Evolutionary conservation across 2,113 vertebrate genomes (phyloP).

Genomic region (Microtus montanus): DNA sequence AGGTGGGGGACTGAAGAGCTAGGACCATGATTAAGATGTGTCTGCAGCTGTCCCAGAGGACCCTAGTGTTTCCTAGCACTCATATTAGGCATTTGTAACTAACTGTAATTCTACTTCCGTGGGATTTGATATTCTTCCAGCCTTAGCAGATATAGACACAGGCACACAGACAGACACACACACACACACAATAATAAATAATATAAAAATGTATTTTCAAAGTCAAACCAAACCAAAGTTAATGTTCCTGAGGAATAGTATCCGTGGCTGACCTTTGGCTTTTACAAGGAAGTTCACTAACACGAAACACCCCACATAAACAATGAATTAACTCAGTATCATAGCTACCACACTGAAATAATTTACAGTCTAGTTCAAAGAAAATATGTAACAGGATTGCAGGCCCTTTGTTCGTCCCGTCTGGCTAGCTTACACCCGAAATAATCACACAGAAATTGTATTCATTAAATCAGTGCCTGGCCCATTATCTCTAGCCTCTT

Average conservation of each 20-base stretch:
- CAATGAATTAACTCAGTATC: not conserved
- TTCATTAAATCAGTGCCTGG: no score
- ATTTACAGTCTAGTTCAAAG: constrained; percentile 16
- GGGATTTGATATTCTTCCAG: not conserved
- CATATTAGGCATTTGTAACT: not conserved
- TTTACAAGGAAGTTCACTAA: not conserved
- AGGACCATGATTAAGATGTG: not conserved
- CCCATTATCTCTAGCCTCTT: no score
- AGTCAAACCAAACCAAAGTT: not conserved
- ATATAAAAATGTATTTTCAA: not conserved
- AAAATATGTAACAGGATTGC: not conserved
- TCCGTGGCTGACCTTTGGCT: not conserved
- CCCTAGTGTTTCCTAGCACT: not conserved
- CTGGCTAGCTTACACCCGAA: no score
- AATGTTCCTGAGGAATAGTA: not conserved
- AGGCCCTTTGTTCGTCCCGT: no score
- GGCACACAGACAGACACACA: no score
- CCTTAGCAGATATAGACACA: no score
- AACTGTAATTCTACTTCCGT: not conserved
- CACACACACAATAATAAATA: not conserved
- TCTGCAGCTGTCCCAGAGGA: not conserved
- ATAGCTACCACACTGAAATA: not conserved
- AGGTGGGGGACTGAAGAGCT: not conserved
- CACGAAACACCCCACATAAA: not conserved
- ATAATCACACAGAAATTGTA: no score